Base-by-base conservation (phyloP, 2,888 invertebrate species). In the Dyspetes luteomarginatus region DNA sequence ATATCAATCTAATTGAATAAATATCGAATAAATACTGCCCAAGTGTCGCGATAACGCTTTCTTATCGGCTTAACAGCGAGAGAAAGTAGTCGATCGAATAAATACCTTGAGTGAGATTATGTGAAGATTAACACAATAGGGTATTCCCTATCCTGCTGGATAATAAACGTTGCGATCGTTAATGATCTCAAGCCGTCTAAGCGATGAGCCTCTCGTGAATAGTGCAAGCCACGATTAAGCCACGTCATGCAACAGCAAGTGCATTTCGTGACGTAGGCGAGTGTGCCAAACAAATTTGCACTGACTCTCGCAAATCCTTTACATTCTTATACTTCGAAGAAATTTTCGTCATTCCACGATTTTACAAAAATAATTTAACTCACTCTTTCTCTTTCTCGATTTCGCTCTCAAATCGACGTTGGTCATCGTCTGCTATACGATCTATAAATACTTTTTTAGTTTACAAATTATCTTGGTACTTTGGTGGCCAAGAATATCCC, bases 391-490 rank as follows among this genome's bases (percentile, higher is more conserved):
- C 9, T 50, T 5, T 50, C 41, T 36, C 75, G 50, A 48, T 71
- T 64, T 72, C 41, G 62, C 75, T 77, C 56, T 65, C 69, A 45
- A n/a, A 81, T 69, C 67, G 36, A 65, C 73, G 73, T 65, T n/a
- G 78, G 69, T 81, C 74, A 74, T 81, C 73, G 81, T 60, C 81
- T 65, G 69, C 78, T 68, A n/a, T n/a, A 60, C 50, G 48, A 65
- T 67, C 81, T 81, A 81, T 74, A 81, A 81, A 81, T 81, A 81
- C 64, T 74, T 78, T 73, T 4, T 65, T 45, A 65, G 74, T 74
- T 81, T 78, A 81, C 78, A 36, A 81, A 78, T 78, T 73, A 69
- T 64, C 43, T 78, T 65, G 69, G 74, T 24, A 71, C 64, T 71
- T 69, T 45, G 74, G 52, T 65, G n/a, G 73, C 69, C 78, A 65